Conservation (phyloP, 2,797 vertebrate genomes). For the Anas bernieri region DNA sequence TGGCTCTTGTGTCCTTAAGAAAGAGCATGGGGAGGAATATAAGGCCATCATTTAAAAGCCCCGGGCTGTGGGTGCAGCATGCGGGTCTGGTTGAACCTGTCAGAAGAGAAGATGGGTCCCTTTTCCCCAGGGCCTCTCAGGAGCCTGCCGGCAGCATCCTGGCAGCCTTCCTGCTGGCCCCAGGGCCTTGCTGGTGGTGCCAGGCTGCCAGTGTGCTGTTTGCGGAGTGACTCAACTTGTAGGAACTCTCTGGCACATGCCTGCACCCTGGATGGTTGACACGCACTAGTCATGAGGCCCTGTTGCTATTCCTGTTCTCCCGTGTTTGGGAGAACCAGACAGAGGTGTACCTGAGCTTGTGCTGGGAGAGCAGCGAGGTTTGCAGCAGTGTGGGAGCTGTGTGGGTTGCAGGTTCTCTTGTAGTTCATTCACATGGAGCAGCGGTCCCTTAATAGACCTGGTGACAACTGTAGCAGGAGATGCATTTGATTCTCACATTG, state of each 20-base stretch:
- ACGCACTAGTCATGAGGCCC: not conserved
- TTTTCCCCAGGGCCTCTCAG: not conserved
- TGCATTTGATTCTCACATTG: not conserved
- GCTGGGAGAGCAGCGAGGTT: not conserved
- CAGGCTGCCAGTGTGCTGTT: not conserved
- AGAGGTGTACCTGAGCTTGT: accelerated
- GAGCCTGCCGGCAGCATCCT: not conserved
- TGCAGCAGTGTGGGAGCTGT: accelerated
- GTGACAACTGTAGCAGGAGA: not conserved
- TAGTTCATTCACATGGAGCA: not conserved
- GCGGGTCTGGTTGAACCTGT: not conserved
- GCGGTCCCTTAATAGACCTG: accelerated
- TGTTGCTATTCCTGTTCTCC: not conserved
- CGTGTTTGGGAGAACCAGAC: accelerated
- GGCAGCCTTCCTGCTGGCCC: not conserved
- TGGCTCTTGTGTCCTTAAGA: accelerated
- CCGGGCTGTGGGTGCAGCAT: accelerated
- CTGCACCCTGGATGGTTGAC: not conserved
- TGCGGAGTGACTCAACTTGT: not conserved
- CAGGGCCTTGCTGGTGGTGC: accelerated
- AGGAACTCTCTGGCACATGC: not conserved
- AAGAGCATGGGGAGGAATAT: not conserved
- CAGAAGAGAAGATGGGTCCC: not conserved
- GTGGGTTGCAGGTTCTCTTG: accelerated
- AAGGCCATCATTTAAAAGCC: not conserved